Evolutionary conservation across 2,888 invertebrate species (phyloP).

Genomic region (Amblyjoppa proteus): DNA sequence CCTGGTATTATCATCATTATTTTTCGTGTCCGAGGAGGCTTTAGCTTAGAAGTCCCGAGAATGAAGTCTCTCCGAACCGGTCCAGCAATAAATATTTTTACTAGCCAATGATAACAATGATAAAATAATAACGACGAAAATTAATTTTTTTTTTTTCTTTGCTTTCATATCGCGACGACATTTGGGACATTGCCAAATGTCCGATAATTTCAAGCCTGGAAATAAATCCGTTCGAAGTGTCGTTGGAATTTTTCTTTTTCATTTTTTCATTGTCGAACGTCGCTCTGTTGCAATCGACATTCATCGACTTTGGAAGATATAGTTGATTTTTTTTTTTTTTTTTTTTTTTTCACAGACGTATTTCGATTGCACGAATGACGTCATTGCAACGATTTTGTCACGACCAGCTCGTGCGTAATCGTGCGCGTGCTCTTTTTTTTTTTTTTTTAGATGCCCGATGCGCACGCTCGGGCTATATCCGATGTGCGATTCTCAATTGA

Average conservation of each 20-base stretch:
- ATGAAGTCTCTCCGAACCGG: background rate
- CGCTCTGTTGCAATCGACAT: background rate
- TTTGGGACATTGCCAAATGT: background rate
- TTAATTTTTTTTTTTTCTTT: no score
- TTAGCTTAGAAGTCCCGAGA: background rate
- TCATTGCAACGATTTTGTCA: slow-evolving; percentile 30
- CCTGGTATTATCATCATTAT: slow-evolving; percentile 14
- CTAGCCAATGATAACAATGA: background rate
- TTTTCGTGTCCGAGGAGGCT: slow-evolving; percentile 6
- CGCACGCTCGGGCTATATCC: background rate
- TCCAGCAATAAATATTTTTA: background rate
- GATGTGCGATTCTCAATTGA: background rate
- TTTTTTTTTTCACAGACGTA: slow-evolving; percentile 12
- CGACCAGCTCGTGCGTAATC: slow-evolving; percentile 12
- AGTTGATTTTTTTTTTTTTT: background rate
- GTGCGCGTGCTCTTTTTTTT: background rate
- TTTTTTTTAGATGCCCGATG: background rate
- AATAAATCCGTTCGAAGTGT: background rate
- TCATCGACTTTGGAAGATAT: slow-evolving; percentile 6
- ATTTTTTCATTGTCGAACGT: background rate
- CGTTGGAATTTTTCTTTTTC: background rate
- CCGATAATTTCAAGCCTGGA: background rate
- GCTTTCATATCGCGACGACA: background rate
- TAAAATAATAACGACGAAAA: no score
- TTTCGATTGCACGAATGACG: slow-evolving; percentile 7